A percentile compares a stretch with the other conserved stretches of the same genome.
phyloP scores from a whole-genome alignment of 2,113 vertebrate genomes.

The Mionectes macconnelli region DNA sequence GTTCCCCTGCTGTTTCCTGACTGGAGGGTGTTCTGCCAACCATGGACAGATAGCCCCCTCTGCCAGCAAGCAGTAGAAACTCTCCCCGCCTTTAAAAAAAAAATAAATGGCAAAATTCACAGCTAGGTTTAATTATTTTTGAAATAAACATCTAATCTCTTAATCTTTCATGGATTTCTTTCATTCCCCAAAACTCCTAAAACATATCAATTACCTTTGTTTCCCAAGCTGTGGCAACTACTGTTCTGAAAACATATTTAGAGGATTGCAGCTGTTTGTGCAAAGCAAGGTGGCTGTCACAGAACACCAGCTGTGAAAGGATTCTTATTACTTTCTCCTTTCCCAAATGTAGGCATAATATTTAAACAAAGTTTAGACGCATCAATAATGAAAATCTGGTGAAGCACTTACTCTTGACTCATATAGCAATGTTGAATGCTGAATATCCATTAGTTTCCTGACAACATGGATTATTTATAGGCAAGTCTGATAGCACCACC shows the following conservation, averaged over 20 bases:
- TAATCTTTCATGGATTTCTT: neutral
- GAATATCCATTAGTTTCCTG: constrained; percentile 48
- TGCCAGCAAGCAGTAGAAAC: constrained; percentile 48
- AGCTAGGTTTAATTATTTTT: neutral
- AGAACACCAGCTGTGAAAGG: neutral
- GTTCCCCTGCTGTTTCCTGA: neutral
- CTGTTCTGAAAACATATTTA: neutral
- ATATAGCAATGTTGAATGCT: neutral
- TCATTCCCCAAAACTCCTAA: neutral
- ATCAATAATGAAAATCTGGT: constrained; percentile 46
- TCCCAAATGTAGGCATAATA: neutral
- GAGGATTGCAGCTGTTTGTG: neutral
- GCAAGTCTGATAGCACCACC: constrained; percentile 13
- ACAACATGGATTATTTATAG: constrained; percentile 55
- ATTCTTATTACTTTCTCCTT: neutral
- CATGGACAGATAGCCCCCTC: constrained; percentile 40
- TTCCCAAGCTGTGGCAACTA: neutral
- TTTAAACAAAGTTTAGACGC: constrained; percentile 42
- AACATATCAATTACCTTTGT: neutral
- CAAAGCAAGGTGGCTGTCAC: neutral
- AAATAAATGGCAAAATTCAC: neutral
- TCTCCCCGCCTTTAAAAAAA: neutral
- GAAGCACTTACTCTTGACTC: constrained; percentile 33
- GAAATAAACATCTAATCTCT: neutral
- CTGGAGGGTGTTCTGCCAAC: neutral